A percentile compares a stretch with the other conserved stretches of the same genome.
Evolutionary conservation across 2,888 invertebrate species (phyloP).

Genomic region (Esperia sulphurella): DNA sequence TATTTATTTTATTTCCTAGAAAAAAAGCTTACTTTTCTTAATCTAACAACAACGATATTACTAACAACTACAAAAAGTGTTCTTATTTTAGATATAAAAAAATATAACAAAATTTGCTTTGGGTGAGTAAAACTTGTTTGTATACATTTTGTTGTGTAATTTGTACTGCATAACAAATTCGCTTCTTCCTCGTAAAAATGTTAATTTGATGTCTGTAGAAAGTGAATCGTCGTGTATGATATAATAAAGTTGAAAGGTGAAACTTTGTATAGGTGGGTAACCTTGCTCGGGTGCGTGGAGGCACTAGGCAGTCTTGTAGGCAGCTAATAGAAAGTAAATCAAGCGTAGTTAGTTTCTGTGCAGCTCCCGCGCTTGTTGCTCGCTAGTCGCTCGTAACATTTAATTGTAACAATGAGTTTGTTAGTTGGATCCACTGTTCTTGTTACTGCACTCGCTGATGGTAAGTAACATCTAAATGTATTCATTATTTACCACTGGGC

Average conservation of each 20-base stretch:
- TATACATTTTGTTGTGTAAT: constrained; percentile 9
- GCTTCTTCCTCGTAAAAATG: constrained; percentile 20
- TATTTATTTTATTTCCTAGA: no score
- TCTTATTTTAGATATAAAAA: no score
- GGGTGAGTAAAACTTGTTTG: constrained; percentile 13
- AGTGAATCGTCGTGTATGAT: constrained; percentile 53
- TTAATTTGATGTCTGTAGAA: constrained; percentile 40
- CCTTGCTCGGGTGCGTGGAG: no score
- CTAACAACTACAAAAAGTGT: neutral
- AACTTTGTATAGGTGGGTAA: constrained; percentile 47
- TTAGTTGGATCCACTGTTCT: constrained; percentile 53
- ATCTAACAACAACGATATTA: neutral
- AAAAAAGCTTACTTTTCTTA: no score
- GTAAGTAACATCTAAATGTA: constrained; percentile 33
- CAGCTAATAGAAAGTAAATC: constrained; percentile 36
- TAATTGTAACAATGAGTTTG: constrained; percentile 36
- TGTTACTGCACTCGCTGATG: constrained; percentile 45
- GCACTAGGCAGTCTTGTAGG: constrained; percentile 25
- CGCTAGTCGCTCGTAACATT: constrained; percentile 13
- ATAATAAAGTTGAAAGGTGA: constrained; percentile 69
- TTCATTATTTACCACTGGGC: neutral
- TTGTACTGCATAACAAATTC: constrained; percentile 11
- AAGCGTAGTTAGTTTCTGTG: constrained; percentile 25
- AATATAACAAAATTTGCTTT: neutral
- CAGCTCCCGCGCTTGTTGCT: constrained; percentile 12